Conservation (phyloP, 2,888 invertebrate species). For the Scaeva pyrastri region DNA sequence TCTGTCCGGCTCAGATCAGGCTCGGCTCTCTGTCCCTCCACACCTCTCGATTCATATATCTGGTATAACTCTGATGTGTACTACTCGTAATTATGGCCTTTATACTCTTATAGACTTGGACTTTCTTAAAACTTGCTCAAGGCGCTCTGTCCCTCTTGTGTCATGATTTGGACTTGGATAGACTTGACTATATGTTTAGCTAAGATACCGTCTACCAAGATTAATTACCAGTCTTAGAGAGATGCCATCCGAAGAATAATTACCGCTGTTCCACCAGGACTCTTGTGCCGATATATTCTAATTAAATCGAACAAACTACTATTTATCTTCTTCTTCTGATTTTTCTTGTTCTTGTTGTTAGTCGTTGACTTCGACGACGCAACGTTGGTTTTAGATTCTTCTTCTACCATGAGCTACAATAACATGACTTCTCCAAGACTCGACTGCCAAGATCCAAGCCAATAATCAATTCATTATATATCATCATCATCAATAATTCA, state of each 20-base stretch:
- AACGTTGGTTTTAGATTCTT: background rate
- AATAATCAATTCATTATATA: slow-evolving; percentile 74
- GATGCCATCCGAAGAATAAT: slow-evolving; percentile 70
- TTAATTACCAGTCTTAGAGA: slow-evolving; percentile 71
- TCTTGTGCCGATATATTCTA: slow-evolving; percentile 48
- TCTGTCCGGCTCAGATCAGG: no score
- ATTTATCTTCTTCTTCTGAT: slow-evolving; percentile 27
- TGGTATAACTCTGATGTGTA: background rate
- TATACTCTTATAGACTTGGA: slow-evolving; percentile 43
- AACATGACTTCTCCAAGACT: slow-evolving; percentile 1
- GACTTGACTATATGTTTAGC: background rate
- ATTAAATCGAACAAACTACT: slow-evolving; percentile 59
- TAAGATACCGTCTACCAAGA: slow-evolving; percentile 51
- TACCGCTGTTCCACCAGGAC: slow-evolving; percentile 38
- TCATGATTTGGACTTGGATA: background rate
- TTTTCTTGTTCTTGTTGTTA: background rate
- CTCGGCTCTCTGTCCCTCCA: background rate
- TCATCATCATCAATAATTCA: slow-evolving; percentile 75
- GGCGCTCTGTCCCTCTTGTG: background rate
- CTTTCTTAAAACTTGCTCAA: slow-evolving; percentile 47
- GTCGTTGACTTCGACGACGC: background rate
- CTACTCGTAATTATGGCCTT: slow-evolving; percentile 33
- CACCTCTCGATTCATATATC: background rate
- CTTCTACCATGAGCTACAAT: background rate
- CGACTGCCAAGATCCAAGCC: slow-evolving; percentile 22